Percentiles rank a stretch among this genome's conserved stretches.
Conservation (phyloP, 2,888 invertebrate genomes). For the Yponomeuta sedellus region DNA sequence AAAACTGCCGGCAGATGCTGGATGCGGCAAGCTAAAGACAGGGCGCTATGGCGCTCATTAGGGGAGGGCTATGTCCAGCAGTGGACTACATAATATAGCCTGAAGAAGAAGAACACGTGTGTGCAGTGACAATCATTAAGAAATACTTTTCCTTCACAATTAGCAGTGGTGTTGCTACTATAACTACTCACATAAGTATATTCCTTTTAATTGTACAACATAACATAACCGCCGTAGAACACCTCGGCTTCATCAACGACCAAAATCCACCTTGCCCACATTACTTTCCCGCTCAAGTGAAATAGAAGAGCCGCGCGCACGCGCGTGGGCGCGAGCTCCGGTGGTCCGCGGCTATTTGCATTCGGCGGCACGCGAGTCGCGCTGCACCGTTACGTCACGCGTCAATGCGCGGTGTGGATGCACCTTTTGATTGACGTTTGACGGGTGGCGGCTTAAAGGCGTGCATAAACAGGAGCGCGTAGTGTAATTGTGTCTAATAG, state of each 20-base stretch:
- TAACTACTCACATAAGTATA: no score
- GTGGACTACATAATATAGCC: no score
- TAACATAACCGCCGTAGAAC: not conserved
- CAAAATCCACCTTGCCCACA: not conserved
- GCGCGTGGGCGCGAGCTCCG: constrained; percentile 6
- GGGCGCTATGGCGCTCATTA: no score
- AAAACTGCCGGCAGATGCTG: no score
- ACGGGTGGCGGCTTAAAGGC: not conserved
- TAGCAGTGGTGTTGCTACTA: no score
- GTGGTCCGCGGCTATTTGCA: constrained; percentile 19
- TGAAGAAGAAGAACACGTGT: no score
- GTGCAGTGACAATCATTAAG: no score
- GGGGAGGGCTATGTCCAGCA: no score
- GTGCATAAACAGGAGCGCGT: no score
- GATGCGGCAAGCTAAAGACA: no score
- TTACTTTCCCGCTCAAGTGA: constrained; percentile 1
- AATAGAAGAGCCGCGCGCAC: not conserved
- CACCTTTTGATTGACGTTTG: not conserved
- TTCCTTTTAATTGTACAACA: not conserved
- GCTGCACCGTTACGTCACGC: not conserved
- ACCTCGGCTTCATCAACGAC: not conserved
- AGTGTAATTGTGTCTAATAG: no score
- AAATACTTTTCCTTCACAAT: no score
- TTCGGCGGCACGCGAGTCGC: constrained; percentile 17
- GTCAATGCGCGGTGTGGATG: not conserved